Conservation (phyloP, 2,888 invertebrate species). For the Volucella bombylans region DNA sequence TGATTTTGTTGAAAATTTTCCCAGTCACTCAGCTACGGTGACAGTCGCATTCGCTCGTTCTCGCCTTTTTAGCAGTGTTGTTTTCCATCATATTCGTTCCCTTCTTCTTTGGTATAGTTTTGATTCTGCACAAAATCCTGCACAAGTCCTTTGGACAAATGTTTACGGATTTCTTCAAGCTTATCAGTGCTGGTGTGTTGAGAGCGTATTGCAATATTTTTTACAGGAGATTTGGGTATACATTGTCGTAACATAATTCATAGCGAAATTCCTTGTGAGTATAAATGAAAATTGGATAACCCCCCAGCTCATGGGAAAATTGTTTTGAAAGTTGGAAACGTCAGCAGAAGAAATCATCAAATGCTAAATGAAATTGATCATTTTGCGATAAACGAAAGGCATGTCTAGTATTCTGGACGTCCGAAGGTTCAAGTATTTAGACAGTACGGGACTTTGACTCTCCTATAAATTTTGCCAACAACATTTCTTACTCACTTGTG, state of each 20-base stretch:
- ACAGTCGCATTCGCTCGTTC: constrained; percentile 90
- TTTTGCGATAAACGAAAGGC: no score
- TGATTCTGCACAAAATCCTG: constrained; percentile 90
- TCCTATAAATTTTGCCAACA: no score
- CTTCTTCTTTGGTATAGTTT: constrained; percentile 83
- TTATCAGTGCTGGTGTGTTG: constrained; percentile 75
- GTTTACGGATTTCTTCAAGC: constrained; percentile 86
- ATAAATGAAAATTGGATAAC: constrained; percentile 58
- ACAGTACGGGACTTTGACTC: no score
- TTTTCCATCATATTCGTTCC: constrained; percentile 90
- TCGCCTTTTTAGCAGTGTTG: constrained; percentile 91
- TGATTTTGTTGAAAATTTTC: constrained; percentile 91
- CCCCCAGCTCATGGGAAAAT: constrained; percentile 41
- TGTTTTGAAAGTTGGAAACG: constrained; percentile 20
- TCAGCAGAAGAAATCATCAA: background rate
- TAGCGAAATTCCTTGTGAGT: constrained; percentile 40
- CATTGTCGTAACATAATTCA: constrained; percentile 75
- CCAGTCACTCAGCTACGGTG: constrained; percentile 97
- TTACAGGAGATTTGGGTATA: constrained; percentile 74
- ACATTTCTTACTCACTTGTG: no score
- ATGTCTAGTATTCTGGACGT: no score
- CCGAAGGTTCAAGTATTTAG: no score
- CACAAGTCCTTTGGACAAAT: constrained; percentile 90
- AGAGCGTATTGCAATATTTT: constrained; percentile 56
- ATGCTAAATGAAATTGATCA: no score